Percentiles rank a stretch among this genome's conserved stretches.
These are phyloP conservation scores for Sternarchorhynchus goeldii DNA, from an alignment of 2,797 vertebrate species.

Conservation along the genomic window DNA sequence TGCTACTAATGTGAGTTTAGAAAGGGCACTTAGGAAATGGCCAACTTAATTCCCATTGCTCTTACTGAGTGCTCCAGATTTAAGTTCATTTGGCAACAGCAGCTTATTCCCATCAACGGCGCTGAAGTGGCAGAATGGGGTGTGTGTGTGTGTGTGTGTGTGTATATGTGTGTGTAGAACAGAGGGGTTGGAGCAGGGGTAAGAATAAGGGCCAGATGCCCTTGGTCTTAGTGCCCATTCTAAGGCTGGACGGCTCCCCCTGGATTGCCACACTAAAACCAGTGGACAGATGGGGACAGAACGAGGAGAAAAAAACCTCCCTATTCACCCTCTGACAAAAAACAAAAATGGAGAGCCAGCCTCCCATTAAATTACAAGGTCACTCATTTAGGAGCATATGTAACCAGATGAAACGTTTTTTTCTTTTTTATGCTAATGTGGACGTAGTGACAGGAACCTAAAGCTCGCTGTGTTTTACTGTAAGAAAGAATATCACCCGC, in stretches of 20 bases:
- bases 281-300: constrained; percentile 34
- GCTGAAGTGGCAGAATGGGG: constrained; percentile 36
- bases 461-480: neutral
- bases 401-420: constrained; percentile 33
- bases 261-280: constrained; percentile 31
- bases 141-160: constrained; percentile 31
- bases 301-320: constrained; percentile 26
- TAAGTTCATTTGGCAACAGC: constrained; percentile 45
- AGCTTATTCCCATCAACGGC: constrained; percentile 36
- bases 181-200: constrained; percentile 40
- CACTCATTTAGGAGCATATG: constrained; percentile 46
- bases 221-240: constrained; percentile 52
- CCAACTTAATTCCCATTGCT: constrained; percentile 45
- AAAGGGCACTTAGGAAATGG: constrained; percentile 32
- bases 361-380: constrained; percentile 56
- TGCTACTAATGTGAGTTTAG: constrained; percentile 30
- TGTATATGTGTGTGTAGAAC: constrained; percentile 6
- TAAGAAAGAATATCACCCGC: neutral
- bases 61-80: constrained; percentile 49
- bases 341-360: constrained; percentile 29
- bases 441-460: neutral
- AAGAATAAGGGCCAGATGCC: constrained; percentile 49
- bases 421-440: constrained; percentile 6
- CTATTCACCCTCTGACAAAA: constrained; percentile 30
- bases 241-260: constrained; percentile 44